Conservation (phyloP, 1,140 invertebrate species). For the Acyrthosiphon pisum region DNA sequence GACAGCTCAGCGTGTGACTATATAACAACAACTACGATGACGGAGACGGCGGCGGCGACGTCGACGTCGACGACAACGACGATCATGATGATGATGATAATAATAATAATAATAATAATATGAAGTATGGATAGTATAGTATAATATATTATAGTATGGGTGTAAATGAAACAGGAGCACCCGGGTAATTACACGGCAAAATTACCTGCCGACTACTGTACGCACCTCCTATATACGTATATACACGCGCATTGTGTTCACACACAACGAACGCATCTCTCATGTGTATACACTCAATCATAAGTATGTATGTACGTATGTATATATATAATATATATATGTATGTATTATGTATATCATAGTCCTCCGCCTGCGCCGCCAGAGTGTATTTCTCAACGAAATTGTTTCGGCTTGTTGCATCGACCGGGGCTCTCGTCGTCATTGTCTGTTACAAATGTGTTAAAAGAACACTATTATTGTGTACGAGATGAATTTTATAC, state of each 20-base stretch:
- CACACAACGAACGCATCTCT: background rate
- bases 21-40: background rate
- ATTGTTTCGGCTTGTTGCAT: constrained; percentile 53
- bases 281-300: background rate
- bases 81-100: background rate
- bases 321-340: background rate
- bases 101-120: constrained; percentile 4
- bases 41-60: background rate
- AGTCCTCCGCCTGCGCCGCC: background rate
- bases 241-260: constrained; percentile 37
- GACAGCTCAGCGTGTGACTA: constrained; percentile 55
- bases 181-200: constrained; percentile 54
- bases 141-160: background rate
- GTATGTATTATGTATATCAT: background rate
- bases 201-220: constrained; percentile 51
- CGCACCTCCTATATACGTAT: background rate
- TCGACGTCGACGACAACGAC: background rate
- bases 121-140: background rate
- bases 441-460: constrained; percentile 53
- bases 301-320: background rate
- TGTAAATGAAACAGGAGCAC: constrained; percentile 56
- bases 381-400: constrained; percentile 41
- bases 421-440: background rate
- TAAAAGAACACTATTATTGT: constrained; percentile 55
- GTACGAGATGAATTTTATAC: constrained; percentile 52